Base-by-base conservation (phyloP, 2,797 vertebrate species). In the Epinephelus malabaricus region DNA sequence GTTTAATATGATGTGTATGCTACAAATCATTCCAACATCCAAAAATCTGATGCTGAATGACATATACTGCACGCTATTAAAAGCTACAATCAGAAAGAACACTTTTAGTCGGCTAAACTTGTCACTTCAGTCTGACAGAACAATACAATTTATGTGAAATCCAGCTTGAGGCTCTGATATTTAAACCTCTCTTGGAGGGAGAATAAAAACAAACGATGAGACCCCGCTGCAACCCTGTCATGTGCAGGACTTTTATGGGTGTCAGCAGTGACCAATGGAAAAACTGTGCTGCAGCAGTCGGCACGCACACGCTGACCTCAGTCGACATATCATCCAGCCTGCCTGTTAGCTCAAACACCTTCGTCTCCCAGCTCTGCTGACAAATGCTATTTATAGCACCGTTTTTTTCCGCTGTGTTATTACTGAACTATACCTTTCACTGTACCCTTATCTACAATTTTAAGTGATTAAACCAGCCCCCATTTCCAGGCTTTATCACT, bases 341-440 rank as follows among this genome's bases (percentile, higher is more conserved):
- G 84, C 56, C 80, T 72, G 86, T 85, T 75, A 34, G 82, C 85
- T 87, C 87, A 84, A 90, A 92, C 91, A 92, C 86, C 89, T 92
- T 92, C 89, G 81, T 92, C 89, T 87, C 87, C 82, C 78, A 81
- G 82, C 91, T 94, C 92, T 90, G 84, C 89, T 95, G 91, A 91
- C 92, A 88, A 84, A 85, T n/a, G 59, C 91, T 96, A 96, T 95
- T 95, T 91, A 94, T 96, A 96, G 92, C 64, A 72, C 70, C 76
- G 90, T 86, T 84, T 84, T 30, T 47, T 49, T 49, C 47, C 85
- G 83, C 84, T 15, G 68, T 83, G 77, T 87, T 90, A 85, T 90
- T 91, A 87, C 85, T 61, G 56, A 69, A 81, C 66, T 89, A 86
- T 88, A 88, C 81, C 90, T 95, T 94, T 93, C 91, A 92, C 78